These are phyloP conservation scores for Chlamydotis undulata DNA, from an alignment of 2,113 vertebrate species.

Conservation along the genomic window DNA sequence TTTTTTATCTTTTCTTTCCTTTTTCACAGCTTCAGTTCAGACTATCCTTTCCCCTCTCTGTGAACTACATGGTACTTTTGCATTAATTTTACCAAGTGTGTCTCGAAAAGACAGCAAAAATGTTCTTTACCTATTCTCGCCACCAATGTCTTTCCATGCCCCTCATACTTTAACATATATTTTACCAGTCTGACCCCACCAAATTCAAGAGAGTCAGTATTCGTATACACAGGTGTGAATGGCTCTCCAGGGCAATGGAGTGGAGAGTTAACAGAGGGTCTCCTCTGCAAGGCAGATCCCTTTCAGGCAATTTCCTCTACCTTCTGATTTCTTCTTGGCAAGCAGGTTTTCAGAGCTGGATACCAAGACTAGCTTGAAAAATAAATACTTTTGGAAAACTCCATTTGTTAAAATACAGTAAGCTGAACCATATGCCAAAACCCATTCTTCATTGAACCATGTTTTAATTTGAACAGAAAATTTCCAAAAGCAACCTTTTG, in stretches of 20 bases:
- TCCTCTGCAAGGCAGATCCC: not conserved
- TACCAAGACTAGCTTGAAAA: not conserved
- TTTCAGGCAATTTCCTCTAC: not conserved
- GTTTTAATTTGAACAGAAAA: not conserved
- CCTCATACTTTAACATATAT: not conserved
- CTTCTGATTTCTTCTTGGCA: not conserved
- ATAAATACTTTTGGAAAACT: not conserved
- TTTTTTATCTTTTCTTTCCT: not conserved
- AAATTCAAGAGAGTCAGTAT: not conserved
- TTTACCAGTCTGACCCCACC: not conserved
- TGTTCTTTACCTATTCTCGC: not conserved
- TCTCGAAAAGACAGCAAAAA: not conserved
- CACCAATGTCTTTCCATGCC: not conserved
- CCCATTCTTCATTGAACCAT: fast-evolving
- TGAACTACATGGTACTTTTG: not conserved
- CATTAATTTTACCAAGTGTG: not conserved
- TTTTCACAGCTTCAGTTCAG: not conserved
- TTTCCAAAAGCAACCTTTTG: not conserved
- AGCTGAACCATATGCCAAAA: not conserved
- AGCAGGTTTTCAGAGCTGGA: not conserved
- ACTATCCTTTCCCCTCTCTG: not conserved
- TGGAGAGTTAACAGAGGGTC: not conserved
- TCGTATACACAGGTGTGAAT: not conserved
- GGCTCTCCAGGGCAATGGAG: not conserved
- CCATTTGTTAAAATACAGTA: not conserved